phyloP scores from a whole-genome alignment of 1,140 invertebrate genomes.

The Bombus soroeensis region DNA sequence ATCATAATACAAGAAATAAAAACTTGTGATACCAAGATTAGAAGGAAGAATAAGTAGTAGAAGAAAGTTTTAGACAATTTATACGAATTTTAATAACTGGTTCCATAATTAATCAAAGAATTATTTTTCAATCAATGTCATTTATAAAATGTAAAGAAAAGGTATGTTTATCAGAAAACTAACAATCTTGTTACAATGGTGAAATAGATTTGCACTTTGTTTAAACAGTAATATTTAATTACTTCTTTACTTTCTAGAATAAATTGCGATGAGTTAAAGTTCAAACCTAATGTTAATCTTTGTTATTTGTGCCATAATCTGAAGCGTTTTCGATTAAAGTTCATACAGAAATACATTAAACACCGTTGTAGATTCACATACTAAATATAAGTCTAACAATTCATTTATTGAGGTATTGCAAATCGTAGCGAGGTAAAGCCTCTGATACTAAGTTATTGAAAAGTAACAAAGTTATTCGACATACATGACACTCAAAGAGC shows the following conservation, averaged over 20 bases:
- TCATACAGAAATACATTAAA: slow-evolving; percentile 38
- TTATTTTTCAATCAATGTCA: slow-evolving; percentile 4
- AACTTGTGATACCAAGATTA: neutral
- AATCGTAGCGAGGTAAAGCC: slow-evolving; percentile 50
- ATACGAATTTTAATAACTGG: slow-evolving; percentile 29
- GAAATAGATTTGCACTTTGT: neutral
- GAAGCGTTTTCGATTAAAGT: slow-evolving; percentile 28
- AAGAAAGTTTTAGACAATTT: slow-evolving; percentile 20
- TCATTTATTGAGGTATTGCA: slow-evolving; percentile 51
- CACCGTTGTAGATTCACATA: slow-evolving; percentile 38
- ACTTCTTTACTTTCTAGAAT: neutral
- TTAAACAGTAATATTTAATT: slow-evolving; percentile 11
- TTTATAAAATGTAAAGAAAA: slow-evolving; percentile 30
- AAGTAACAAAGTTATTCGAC: slow-evolving; percentile 53
- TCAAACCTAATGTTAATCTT: slow-evolving; percentile 17
- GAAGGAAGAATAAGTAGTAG: slow-evolving; percentile 33
- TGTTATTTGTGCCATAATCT: slow-evolving; percentile 45
- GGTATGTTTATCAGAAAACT: slow-evolving; percentile 7
- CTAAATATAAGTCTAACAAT: slow-evolving; percentile 48
- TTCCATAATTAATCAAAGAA: slow-evolving; percentile 3
- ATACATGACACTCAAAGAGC: slow-evolving; percentile 60
- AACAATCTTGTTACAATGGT: slow-evolving; percentile 26
- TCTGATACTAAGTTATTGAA: slow-evolving; percentile 50
- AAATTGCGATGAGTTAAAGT: neutral
- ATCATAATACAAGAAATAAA: slow-evolving; percentile 16